A percentile compares a stretch with the other conserved stretches of the same genome.
phyloP scores from a whole-genome alignment of 2,888 invertebrate genomes.

The Salpingus planirostris region DNA sequence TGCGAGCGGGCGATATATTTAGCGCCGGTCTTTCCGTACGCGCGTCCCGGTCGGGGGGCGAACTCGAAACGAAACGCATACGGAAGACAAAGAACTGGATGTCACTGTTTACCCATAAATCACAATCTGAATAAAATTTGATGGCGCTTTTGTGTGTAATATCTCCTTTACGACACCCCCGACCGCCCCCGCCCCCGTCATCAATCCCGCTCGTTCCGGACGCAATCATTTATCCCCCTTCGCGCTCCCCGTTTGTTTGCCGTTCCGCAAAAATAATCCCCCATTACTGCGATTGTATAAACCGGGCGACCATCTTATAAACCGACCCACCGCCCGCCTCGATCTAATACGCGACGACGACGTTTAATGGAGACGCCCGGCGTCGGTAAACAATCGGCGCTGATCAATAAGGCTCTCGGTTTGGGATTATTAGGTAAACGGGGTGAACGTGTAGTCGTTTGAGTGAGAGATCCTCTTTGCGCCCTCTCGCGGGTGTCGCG shows the following conservation, averaged over 20 bases:
- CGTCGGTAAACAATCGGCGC: too few species aligned
- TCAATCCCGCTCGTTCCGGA: slow-evolving; percentile 28
- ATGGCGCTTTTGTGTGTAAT: slow-evolving; percentile 21
- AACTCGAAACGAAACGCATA: background rate
- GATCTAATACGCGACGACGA: too few species aligned
- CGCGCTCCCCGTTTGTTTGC: slow-evolving; percentile 19
- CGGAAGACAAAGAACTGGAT: slow-evolving; percentile 10
- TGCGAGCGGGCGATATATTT: too few species aligned
- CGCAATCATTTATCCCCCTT: slow-evolving; percentile 28
- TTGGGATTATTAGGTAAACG: too few species aligned
- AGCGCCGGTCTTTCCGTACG: too few species aligned
- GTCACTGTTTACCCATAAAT: slow-evolving; percentile 18
- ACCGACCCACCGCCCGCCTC: background rate
- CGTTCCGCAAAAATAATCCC: slow-evolving; percentile 28
- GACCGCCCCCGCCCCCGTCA: slow-evolving; percentile 22
- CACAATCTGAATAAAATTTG: slow-evolving; percentile 21
- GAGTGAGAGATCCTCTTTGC: too few species aligned
- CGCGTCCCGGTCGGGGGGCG: too few species aligned
- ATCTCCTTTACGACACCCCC: slow-evolving; percentile 20
- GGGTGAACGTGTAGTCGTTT: too few species aligned
- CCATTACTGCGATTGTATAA: slow-evolving; percentile 28
- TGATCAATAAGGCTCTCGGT: too few species aligned
- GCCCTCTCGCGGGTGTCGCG: too few species aligned
- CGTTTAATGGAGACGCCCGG: too few species aligned
- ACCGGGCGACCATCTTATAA: slow-evolving; percentile 13